These are phyloP conservation scores for Alexandromys fortis DNA, from an alignment of 2,113 vertebrate species.

Conservation along the genomic window DNA sequence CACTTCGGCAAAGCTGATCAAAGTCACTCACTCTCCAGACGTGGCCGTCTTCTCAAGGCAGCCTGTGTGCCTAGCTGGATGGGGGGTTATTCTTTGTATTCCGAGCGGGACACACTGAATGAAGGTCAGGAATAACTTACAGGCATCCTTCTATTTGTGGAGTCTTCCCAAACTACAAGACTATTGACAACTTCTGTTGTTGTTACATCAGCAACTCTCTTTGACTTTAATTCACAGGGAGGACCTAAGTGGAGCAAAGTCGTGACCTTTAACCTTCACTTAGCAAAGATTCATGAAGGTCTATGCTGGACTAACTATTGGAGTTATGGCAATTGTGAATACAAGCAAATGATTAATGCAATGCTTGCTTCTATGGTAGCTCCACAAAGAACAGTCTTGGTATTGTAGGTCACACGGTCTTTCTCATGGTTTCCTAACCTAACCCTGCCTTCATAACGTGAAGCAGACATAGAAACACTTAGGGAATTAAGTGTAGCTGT, in stretches of 20 bases:
- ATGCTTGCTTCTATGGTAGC: not conserved
- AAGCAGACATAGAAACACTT: not conserved
- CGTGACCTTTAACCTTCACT: not conserved
- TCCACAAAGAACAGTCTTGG: not conserved
- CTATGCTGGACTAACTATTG: not conserved
- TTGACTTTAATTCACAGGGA: not conserved
- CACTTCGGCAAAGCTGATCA: slow-evolving; percentile 45
- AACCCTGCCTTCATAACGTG: not conserved
- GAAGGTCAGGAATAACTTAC: not conserved
- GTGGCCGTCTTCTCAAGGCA: slow-evolving; percentile 18
- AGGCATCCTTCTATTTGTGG: not conserved
- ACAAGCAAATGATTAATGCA: not conserved
- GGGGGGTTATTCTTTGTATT: not conserved
- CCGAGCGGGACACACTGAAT: not conserved
- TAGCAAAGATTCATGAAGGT: not conserved
- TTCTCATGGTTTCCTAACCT: not conserved
- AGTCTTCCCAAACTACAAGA: slow-evolving; percentile 26
- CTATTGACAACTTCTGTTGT: not conserved
- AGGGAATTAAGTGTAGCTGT: not conserved
- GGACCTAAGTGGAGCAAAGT: not conserved
- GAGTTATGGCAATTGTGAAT: not conserved
- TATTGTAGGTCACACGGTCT: not conserved
- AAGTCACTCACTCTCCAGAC: not conserved
- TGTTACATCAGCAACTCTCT: not conserved
- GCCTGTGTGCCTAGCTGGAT: not conserved